These are phyloP conservation scores for Aurelia coerulea DNA, from an alignment of 30 jellyfish, hydroid and myxozoan species.

Conservation along the genomic window DNA sequence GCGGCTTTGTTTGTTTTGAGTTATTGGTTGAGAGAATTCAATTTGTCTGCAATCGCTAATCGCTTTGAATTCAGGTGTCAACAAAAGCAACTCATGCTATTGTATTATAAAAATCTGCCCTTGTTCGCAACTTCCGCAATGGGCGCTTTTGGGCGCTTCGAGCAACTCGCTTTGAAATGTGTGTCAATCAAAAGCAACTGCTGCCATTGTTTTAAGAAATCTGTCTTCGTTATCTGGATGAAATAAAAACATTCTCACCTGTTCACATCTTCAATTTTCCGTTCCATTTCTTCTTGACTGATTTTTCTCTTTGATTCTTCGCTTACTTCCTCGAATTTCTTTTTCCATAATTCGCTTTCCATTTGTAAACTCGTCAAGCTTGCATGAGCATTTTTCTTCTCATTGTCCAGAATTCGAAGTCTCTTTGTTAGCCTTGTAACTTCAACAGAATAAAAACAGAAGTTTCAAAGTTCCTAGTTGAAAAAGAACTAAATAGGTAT, in stretches of 20 bases:
- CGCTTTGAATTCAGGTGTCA: no score
- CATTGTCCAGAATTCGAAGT: conserved; percentile 34
- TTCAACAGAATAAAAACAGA: background rate
- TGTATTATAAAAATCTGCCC: no score
- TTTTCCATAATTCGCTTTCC: conserved; percentile 48
- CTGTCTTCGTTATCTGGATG: no score
- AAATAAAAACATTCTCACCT: conserved; percentile 18
- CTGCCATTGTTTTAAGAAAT: no score
- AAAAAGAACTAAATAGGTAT: background rate
- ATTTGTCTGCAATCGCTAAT: no score
- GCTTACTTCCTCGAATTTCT: conserved; percentile 29
- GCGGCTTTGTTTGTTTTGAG: no score
- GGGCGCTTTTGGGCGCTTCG: no score
- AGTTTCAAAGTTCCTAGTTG: background rate
- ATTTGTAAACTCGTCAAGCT: conserved; percentile 26
- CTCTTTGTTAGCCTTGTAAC: conserved; percentile 31
- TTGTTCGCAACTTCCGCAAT: no score
- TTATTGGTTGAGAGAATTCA: no score
- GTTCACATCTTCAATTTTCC: conserved; percentile 3
- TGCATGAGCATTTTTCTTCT: conserved; percentile 29
- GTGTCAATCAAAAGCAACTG: no score
- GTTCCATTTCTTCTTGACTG: conserved; percentile 33
- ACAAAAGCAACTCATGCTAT: no score
- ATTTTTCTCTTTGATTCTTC: conserved; percentile 6
- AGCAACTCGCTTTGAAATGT: no score